phyloP scores from a whole-genome alignment of 2,113 vertebrate species.

The Petrocephalus zakoni region DNA sequence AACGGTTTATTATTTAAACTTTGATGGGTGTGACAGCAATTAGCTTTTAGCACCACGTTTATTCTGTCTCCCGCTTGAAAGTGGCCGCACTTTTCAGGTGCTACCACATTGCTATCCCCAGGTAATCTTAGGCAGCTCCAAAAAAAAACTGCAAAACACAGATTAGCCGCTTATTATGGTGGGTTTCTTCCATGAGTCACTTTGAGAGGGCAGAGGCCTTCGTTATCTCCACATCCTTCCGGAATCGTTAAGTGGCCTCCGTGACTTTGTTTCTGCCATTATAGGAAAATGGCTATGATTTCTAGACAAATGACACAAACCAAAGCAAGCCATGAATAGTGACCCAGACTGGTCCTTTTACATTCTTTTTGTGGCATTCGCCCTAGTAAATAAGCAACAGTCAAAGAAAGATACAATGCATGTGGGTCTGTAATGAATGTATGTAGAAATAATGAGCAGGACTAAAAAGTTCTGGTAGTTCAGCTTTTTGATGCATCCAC shows the following conservation, averaged over 20 bases:
- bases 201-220: slow-evolving; percentile 42
- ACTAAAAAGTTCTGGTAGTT: not conserved
- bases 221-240: slow-evolving; percentile 42
- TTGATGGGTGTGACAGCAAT: slow-evolving; percentile 44
- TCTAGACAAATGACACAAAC: slow-evolving; percentile 10
- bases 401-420: not conserved
- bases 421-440: not conserved
- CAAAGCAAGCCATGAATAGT: slow-evolving; percentile 6
- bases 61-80: slow-evolving; percentile 52
- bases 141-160: slow-evolving; percentile 34
- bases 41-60: slow-evolving; percentile 50
- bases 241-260: slow-evolving; percentile 43
- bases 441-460: not conserved
- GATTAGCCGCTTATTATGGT: slow-evolving; percentile 58
- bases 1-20: slow-evolving; percentile 34
- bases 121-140: slow-evolving; percentile 47
- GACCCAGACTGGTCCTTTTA: not conserved
- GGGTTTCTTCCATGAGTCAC: slow-evolving; percentile 32
- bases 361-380: not conserved
- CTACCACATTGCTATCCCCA: slow-evolving; percentile 26
- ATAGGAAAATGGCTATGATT: slow-evolving; percentile 18
- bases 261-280: slow-evolving; percentile 24
- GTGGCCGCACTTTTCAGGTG: slow-evolving; percentile 26
- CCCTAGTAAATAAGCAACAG: not conserved
- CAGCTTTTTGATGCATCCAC: not conserved